A percentile compares a stretch with the other conserved stretches of the same genome.
Evolutionary conservation across 2,888 invertebrate species (phyloP).

Genomic region (Epinotia brunnichana): DNA sequence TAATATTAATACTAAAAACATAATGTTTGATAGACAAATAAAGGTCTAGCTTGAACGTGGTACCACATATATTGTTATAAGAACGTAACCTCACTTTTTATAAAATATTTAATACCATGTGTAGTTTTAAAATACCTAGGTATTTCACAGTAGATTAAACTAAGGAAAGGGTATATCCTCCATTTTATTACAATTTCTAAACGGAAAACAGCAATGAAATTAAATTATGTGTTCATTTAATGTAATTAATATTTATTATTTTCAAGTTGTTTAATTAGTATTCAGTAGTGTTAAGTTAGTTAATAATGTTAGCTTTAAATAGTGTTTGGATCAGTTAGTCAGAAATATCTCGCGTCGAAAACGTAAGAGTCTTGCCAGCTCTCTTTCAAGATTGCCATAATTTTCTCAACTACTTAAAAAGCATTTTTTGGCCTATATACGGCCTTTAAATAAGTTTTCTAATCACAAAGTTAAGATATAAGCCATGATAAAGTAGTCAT

Average conservation of each 20-base stretch:
- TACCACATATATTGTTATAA: slow-evolving; percentile 30
- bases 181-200: slow-evolving; percentile 33
- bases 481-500: slow-evolving; percentile 39
- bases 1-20: neutral
- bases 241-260: slow-evolving; percentile 55
- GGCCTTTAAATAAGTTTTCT: slow-evolving; percentile 20
- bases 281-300: slow-evolving; percentile 48
- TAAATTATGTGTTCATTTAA: slow-evolving; percentile 58
- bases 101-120: slow-evolving; percentile 35
- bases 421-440: slow-evolving; percentile 23
- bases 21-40: neutral
- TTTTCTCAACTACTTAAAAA: slow-evolving; percentile 34
- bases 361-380: slow-evolving; percentile 45
- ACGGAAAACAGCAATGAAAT: slow-evolving; percentile 34
- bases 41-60: slow-evolving; percentile 15
- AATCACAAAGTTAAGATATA: slow-evolving; percentile 35
- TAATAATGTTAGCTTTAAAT: slow-evolving; percentile 42
- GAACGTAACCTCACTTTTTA: slow-evolving; percentile 42
- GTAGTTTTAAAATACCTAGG: slow-evolving; percentile 31
- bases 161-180: slow-evolving; percentile 15
- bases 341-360: slow-evolving; percentile 12
- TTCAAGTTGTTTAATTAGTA: slow-evolving; percentile 52
- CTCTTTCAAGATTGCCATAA: slow-evolving; percentile 39
- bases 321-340: slow-evolving; percentile 19
- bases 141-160: slow-evolving; percentile 30